A percentile compares a stretch with the other conserved stretches of the same genome.
Conservation (phyloP, 2,797 vertebrate species). For the Sciurus carolinensis region DNA sequence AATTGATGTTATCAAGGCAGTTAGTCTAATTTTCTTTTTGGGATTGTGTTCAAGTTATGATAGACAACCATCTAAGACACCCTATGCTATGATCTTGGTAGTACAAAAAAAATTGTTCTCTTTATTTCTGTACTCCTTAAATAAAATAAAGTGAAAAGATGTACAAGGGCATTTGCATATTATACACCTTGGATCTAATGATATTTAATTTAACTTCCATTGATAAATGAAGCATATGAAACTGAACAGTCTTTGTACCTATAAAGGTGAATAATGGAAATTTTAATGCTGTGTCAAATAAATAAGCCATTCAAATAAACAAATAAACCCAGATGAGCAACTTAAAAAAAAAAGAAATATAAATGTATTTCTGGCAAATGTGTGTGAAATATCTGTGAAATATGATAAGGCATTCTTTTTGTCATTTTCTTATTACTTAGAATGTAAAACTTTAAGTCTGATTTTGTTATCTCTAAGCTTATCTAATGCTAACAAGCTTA, state of each 20-base stretch:
- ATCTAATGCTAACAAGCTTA: not conserved
- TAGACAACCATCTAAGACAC: not conserved
- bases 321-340: conserved; percentile 23
- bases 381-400: not conserved
- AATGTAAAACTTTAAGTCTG: conserved; percentile 48
- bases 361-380: not conserved
- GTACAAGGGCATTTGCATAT: not conserved
- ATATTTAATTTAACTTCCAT: conserved; percentile 19
- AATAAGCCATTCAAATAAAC: conserved; percentile 30
- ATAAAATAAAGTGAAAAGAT: conserved; percentile 27
- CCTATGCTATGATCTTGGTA: not conserved
- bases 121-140: conserved; percentile 44
- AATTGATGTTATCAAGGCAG: not conserved
- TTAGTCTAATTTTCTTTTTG: not conserved
- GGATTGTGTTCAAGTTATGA: not conserved
- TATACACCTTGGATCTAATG: not conserved
- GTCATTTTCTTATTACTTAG: not conserved
- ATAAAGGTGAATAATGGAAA: conserved; percentile 29
- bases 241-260: not conserved
- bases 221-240: conserved; percentile 21
- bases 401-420: not conserved
- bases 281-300: conserved; percentile 14
- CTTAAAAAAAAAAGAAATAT: not conserved
- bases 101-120: not conserved
- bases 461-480: conserved; percentile 40